Evolutionary conservation across 2,888 invertebrate species (phyloP).

Genomic region (Yponomeuta plumbellus): DNA sequence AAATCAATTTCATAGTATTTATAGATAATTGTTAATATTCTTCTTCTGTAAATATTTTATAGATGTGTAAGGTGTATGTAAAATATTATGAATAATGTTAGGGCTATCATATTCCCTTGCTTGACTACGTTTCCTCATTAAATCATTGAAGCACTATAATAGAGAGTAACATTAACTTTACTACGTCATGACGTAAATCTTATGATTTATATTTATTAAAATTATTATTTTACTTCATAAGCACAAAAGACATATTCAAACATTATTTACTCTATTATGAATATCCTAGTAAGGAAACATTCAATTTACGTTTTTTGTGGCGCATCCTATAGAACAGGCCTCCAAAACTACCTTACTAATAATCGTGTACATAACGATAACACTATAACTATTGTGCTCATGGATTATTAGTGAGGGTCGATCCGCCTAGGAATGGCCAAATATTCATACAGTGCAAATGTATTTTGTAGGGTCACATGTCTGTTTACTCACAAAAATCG

Average conservation of each 20-base stretch:
- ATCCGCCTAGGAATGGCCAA: slow-evolving; percentile 55
- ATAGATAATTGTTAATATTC: slow-evolving; percentile 61
- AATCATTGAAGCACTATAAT: background rate
- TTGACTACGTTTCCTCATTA: slow-evolving; percentile 14
- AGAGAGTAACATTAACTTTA: background rate
- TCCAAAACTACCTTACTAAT: slow-evolving; percentile 23
- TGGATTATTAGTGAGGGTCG: slow-evolving; percentile 33
- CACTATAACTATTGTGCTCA: background rate
- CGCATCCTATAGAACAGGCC: slow-evolving; percentile 20
- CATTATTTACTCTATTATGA: slow-evolving; percentile 20
- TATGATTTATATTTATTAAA: slow-evolving; percentile 63
- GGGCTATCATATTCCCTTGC: background rate
- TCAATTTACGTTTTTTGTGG: slow-evolving; percentile 22
- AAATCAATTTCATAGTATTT: slow-evolving; percentile 66
- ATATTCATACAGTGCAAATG: slow-evolving; percentile 61
- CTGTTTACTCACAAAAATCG: background rate
- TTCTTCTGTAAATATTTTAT: slow-evolving; percentile 67
- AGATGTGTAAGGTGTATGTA: slow-evolving; percentile 49
- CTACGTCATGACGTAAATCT: slow-evolving; percentile 31
- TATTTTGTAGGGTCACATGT: slow-evolving; percentile 34
- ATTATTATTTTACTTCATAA: slow-evolving; percentile 48
- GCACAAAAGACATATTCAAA: slow-evolving; percentile 62
- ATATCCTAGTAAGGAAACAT: background rate
- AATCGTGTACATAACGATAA: slow-evolving; percentile 9
- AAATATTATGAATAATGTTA: slow-evolving; percentile 33